Percentiles rank a stretch among this genome's conserved stretches.
These are phyloP conservation scores for Fistularia tabacaria DNA, from an alignment of 2,797 vertebrate species.

Conservation along the genomic window DNA sequence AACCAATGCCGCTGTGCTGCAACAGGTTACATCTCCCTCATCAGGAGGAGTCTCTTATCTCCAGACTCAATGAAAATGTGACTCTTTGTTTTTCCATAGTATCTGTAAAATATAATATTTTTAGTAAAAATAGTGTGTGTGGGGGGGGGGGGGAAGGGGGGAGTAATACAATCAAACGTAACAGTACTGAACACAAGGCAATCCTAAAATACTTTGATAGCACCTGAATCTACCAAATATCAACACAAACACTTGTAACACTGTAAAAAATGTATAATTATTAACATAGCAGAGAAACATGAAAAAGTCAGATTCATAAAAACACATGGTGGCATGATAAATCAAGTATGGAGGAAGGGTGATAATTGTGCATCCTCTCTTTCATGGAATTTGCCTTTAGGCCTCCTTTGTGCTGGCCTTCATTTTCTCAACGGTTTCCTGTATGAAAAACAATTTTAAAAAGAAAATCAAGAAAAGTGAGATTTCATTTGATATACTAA, in stretches of 20 bases:
- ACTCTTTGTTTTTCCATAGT: conserved; percentile 33
- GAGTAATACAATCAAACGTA: conserved; percentile 68
- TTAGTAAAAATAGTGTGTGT: conserved; percentile 63
- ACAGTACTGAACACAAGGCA: conserved; percentile 71
- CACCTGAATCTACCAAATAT: conserved; percentile 58
- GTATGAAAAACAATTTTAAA: not conserved
- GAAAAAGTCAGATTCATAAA: conserved; percentile 62
- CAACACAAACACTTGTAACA: conserved; percentile 59
- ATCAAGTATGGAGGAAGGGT: conserved; percentile 67
- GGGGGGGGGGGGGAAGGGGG: too few relatives aligned
- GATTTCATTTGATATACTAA: not conserved
- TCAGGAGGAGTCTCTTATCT: not conserved
- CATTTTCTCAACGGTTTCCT: conserved; percentile 94
- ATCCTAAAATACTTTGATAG: conserved; percentile 49
- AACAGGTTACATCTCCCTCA: too few relatives aligned
- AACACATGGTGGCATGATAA: conserved; percentile 58
- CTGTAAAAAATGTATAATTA: conserved; percentile 52
- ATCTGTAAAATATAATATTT: conserved; percentile 57
- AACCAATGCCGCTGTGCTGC: too few relatives aligned
- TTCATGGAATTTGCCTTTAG: conserved; percentile 63
- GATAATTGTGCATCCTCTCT: conserved; percentile 48
- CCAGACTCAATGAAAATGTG: conserved; percentile 7
- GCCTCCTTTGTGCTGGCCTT: conserved; percentile 88
- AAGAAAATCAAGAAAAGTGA: not conserved
- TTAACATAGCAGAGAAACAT: conserved; percentile 69